Evolutionary conservation across 2,888 invertebrate genomes (phyloP), one percentile per base, ranked within the genome.

Genomic region (Abrostola tripartita): DNA sequence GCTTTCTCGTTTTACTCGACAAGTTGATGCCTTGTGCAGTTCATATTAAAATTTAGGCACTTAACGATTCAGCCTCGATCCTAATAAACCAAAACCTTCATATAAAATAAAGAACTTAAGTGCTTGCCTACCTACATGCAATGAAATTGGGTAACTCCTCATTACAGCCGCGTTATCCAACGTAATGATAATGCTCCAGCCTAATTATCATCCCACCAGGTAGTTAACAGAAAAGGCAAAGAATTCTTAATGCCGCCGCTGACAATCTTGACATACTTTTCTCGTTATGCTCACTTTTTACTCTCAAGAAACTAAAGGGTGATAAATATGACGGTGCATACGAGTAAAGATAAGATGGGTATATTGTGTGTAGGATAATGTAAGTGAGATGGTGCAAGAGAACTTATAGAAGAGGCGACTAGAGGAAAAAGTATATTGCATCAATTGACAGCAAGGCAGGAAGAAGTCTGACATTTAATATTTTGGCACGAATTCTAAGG

Each of bases 231-330:
- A 62, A 56, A 55, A 67, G 56, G 67, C 37, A 60, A 68, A 62
- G 50, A 62, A 60, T 68, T 60, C 57, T 55, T 60, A 60, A 68
- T 51, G 64, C 12, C 10, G 36, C 44, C 49, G 63, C 63, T 72
- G 68, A 71, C 53, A 59, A 47, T 68, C 63, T 72, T 61, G 73
- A 63, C 68, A 63, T 47, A 72, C 54, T 72, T 68, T 62, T 51
- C 44, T 57, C 51, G 24, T 52, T 37, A 68, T 53, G 51, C 57
- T 57, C 60, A 68, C 36, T 65, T 71, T 71, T 71, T 47, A 47
- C 24, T 47, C 42, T 12, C 42, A 24, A 8, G 9, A 47, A 47
- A 47, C 24, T 24, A 24, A 24, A 24, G 24, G 24, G 24, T 24
- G 24, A 24, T 24, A 24, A 24, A 24, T 24, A 24, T 4, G 24